Evolutionary conservation across 2,888 invertebrate genomes (phyloP), one percentile per base, ranked within the genome.

Genomic region (Exocentrus adspersus): DNA sequence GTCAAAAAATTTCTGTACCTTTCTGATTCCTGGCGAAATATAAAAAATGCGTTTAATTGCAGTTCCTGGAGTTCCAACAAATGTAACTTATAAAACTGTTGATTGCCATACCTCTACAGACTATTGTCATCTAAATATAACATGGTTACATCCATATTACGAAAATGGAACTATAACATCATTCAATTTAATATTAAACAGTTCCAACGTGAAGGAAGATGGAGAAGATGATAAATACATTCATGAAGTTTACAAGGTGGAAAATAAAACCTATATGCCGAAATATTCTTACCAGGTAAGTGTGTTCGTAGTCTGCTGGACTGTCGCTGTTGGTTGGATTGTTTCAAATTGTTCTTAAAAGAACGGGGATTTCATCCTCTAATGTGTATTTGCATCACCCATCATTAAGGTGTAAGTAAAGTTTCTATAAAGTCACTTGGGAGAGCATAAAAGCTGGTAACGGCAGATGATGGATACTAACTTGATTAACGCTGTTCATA

Each of bases 71-170:
- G 63, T 68, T 45, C 80, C 80, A 1, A 69, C 73, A 21, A 80
- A 80, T 65, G 64, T 81, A 6, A 78, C 75, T 1, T 80, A 79
- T 60, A 71, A 73, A 69, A 73, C 79, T 10, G 74, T 77, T 2
- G 73, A 78, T 42, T 80, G 80, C 65, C 67, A 70, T 16, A 41
- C 67, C 7, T 59, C 46, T 10, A 67, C 64, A 0, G 77, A 79
- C 54, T 77, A 74, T 62, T 82, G 81, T 37, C 70, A 79, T 67
- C 63, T 81, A 30, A 80, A 80, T 61, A 67, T 81, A 28, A 76
- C 72, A 42, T 82, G 81, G 81, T 21, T 63, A 5, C 81, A 82
- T 72, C 81, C 81, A 0, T 77, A 77, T 53, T 42, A 76, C 48
- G 80, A 79, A 62, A 79, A 77, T 64, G 79, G 77, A 12, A 73